Evolutionary conservation across 2,113 vertebrate genomes (phyloP).

Genomic region (Corydoras maculifer): DNA sequence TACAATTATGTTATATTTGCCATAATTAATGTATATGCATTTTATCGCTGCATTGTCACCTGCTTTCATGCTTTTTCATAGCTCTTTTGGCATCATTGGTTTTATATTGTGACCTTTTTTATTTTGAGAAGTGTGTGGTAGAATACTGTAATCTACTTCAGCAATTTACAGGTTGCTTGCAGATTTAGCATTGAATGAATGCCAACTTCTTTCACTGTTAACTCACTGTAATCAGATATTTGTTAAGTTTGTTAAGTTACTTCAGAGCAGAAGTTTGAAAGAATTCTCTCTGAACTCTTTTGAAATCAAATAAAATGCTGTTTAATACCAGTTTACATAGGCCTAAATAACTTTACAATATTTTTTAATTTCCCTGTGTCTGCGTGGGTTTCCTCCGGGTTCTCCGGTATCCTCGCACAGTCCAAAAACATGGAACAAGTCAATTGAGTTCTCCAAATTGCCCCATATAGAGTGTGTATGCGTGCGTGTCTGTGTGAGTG

Average conservation of each 20-base stretch:
- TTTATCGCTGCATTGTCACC: conserved; percentile 6
- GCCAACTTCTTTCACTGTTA: conserved; percentile 26
- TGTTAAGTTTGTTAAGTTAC: no score
- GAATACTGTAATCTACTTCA: conserved; percentile 29
- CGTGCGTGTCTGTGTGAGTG: no score
- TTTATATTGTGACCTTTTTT: conserved; percentile 30
- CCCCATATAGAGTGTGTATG: no score
- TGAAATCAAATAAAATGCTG: no score
- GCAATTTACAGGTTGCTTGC: conserved; percentile 34
- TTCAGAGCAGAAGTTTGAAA: neutral
- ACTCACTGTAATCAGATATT: conserved; percentile 9
- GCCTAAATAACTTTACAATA: no score
- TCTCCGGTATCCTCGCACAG: no score
- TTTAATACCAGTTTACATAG: no score
- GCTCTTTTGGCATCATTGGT: conserved; percentile 21
- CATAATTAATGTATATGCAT: conserved; percentile 1
- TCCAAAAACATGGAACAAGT: no score
- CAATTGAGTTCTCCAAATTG: no score
- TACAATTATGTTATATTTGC: neutral
- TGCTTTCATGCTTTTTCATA: conserved; percentile 14
- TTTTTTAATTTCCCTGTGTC: no score
- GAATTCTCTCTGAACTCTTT: neutral
- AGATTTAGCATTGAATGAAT: no score
- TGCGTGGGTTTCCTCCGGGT: no score
- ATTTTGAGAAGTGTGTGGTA: conserved; percentile 21